Conservation (phyloP, 2,797 vertebrate genomes). For the Platalea minor region DNA sequence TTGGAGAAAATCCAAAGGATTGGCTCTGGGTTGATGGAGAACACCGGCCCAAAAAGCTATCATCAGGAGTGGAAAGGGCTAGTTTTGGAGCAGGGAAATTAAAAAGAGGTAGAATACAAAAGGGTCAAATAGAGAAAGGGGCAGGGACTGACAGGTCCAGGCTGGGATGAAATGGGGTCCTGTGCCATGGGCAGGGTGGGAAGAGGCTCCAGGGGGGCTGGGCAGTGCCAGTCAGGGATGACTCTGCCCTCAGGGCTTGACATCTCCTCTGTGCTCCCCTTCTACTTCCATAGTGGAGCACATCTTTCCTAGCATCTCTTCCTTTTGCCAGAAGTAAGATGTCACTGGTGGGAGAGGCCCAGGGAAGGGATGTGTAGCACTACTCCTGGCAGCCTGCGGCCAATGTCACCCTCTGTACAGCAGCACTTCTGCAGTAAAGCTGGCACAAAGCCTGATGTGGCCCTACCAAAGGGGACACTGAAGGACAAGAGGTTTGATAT, state of each 20-base stretch:
- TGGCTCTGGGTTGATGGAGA: background rate
- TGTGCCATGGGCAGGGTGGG: rapidly evolving
- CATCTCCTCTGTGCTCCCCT: background rate
- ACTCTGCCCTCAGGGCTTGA: background rate
- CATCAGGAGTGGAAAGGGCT: background rate
- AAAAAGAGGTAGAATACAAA: background rate
- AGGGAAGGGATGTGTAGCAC: background rate
- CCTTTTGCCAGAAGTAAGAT: background rate
- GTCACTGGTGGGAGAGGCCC: background rate
- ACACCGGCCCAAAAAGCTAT: rapidly evolving
- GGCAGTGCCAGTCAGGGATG: background rate
- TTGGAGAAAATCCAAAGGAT: background rate
- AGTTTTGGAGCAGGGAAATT: background rate
- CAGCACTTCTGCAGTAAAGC: background rate
- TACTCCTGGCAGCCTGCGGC: background rate
- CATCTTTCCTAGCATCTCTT: rapidly evolving
- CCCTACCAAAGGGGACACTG: background rate
- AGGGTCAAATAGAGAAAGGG: background rate
- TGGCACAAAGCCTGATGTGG: background rate
- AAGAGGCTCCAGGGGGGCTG: background rate
- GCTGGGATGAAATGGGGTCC: background rate
- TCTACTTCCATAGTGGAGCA: background rate
- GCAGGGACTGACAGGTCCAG: background rate
- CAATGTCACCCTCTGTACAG: background rate
- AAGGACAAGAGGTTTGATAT: background rate